phyloP scores from a whole-genome alignment of 1,140 invertebrate species.

The Neuroterus valhalla region DNA sequence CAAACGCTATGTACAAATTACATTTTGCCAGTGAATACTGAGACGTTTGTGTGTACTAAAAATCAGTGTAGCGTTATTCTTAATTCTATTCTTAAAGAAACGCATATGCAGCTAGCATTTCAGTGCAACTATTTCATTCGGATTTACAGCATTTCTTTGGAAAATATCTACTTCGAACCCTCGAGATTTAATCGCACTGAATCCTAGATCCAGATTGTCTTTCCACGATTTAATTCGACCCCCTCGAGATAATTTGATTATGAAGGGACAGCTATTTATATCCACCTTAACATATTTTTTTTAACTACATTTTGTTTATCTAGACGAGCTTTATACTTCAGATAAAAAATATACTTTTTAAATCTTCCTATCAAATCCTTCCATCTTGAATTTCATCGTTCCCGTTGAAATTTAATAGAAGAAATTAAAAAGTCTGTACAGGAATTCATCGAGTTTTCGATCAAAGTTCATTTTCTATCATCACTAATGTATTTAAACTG shows the following conservation, averaged over 20 bases:
- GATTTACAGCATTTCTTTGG: not conserved
- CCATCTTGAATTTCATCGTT: not conserved
- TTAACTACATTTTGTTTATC: not conserved
- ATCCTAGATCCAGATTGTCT: not conserved
- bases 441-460: constrained; percentile 10
- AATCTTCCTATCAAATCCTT: not conserved
- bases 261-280: not conserved
- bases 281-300: not conserved
- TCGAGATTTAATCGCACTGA: constrained; percentile 12
- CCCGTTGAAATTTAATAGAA: not conserved
- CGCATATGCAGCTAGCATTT: constrained; percentile 2
- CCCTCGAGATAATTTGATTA: not conserved
- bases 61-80: constrained; percentile 9
- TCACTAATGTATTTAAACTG: not conserved
- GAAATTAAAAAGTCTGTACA: constrained; percentile 6
- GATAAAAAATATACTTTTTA: not conserved
- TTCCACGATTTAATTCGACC: not conserved
- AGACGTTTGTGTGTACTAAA: constrained; percentile 7
- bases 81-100: constrained; percentile 6
- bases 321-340: not conserved
- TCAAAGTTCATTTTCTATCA: constrained; percentile 3
- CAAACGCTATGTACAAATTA: constrained; percentile 31
- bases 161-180: not conserved
- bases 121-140: not conserved
- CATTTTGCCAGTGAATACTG: constrained; percentile 29